These are phyloP conservation scores for Hydrochoerus hydrochaeris DNA, from an alignment of 2,113 vertebrate species.

Conservation along the genomic window DNA sequence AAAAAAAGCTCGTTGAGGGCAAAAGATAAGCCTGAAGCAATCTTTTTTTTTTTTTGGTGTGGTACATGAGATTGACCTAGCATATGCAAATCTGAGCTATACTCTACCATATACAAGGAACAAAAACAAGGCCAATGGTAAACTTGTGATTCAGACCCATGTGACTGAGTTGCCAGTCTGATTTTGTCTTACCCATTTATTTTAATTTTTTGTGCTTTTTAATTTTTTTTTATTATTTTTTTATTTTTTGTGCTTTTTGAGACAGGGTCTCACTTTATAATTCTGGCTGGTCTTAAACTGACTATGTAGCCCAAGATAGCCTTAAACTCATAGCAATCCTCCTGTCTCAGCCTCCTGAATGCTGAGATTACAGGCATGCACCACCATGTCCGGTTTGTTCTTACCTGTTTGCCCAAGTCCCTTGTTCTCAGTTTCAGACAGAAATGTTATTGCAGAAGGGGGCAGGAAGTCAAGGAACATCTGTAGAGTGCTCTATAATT, in stretches of 20 bases:
- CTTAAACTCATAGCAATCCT: too few relatives aligned
- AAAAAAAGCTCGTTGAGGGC: not conserved
- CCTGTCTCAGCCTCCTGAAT: too few relatives aligned
- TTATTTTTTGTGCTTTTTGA: too few relatives aligned
- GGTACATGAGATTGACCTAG: not conserved
- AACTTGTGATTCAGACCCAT: conserved; percentile 24
- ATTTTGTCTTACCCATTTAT: not conserved
- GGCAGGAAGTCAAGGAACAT: not conserved
- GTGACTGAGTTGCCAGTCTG: not conserved
- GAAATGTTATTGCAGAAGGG: not conserved
- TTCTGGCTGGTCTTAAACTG: too few relatives aligned
- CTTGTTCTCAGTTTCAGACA: conserved; percentile 14
- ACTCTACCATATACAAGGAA: not conserved
- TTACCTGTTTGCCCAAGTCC: not conserved
- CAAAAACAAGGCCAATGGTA: conserved; percentile 38
- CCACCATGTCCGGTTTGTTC: not conserved
- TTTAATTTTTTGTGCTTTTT: too few relatives aligned
- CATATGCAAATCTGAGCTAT: not conserved
- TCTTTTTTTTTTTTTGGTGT: not conserved
- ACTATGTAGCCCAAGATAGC: too few relatives aligned
- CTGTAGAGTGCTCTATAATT: conserved; percentile 6
- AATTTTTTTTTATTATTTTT: too few relatives aligned
- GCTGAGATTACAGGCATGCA: too few relatives aligned
- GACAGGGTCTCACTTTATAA: too few relatives aligned
- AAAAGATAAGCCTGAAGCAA: not conserved